phyloP scores from a whole-genome alignment of 2,888 invertebrate genomes.

The Epicampocera succincta region DNA sequence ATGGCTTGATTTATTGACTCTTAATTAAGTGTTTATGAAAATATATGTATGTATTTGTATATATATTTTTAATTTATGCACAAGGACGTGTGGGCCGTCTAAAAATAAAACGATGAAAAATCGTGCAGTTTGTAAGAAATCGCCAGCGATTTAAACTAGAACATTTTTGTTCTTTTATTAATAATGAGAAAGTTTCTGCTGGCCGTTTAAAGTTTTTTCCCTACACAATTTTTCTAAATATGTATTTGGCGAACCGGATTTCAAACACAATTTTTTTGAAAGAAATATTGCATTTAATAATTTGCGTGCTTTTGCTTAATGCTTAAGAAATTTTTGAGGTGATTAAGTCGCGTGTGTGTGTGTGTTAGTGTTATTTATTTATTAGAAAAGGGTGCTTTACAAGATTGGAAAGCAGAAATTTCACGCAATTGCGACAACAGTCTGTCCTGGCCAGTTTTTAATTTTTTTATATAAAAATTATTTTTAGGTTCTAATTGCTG shows the following conservation, averaged over 20 bases:
- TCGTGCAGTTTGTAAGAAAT: conserved; percentile 29
- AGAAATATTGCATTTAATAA: conserved; percentile 30
- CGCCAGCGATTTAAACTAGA: conserved; percentile 12
- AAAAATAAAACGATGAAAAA: conserved; percentile 50
- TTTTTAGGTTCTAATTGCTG: no score
- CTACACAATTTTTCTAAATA: background rate
- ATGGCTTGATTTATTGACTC: conserved; percentile 26
- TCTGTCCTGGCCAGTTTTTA: no score
- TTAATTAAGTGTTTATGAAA: conserved; percentile 26
- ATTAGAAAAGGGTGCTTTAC: conserved; percentile 48
- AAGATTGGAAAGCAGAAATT: conserved; percentile 9
- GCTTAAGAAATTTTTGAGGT: conserved; percentile 18
- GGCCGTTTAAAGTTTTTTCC: background rate
- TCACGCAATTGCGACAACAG: conserved; percentile 1
- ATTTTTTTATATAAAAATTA: no score
- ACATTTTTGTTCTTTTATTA: background rate
- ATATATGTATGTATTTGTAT: no score
- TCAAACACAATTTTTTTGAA: conserved; percentile 21
- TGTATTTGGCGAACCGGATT: conserved; percentile 45
- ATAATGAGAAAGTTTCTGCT: conserved; percentile 12
- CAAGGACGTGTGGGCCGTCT: conserved; percentile 56
- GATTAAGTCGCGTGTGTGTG: background rate
- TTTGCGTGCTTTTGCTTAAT: conserved; percentile 14
- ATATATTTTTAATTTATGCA: conserved; percentile 16
- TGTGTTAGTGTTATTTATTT: background rate